Conservation (phyloP, 2,113 vertebrate genomes). For the Neolamprologus kungweensis region DNA sequence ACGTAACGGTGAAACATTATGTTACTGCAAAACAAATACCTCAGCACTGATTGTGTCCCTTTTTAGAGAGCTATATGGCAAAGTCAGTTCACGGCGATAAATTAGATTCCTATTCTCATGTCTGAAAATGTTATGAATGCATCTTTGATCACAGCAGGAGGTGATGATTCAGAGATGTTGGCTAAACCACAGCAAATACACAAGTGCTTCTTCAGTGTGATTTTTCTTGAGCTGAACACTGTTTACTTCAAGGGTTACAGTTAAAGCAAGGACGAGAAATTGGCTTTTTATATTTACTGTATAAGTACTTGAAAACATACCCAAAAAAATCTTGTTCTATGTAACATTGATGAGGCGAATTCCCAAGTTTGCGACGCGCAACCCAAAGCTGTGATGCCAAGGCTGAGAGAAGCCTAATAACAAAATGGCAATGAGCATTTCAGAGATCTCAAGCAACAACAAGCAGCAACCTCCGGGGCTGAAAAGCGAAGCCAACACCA, state of each 20-base stretch:
- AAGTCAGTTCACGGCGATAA: not conserved
- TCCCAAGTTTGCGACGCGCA: accelerated
- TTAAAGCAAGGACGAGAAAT: not conserved
- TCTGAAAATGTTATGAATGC: not conserved
- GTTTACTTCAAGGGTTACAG: not conserved
- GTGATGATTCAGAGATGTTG: not conserved
- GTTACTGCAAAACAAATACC: not conserved
- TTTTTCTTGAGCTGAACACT: not conserved
- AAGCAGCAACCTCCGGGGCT: not conserved
- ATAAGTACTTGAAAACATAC: not conserved
- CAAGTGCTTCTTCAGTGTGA: not conserved
- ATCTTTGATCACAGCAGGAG: not conserved
- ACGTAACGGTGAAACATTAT: not conserved
- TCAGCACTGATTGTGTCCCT: not conserved
- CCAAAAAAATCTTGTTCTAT: not conserved
- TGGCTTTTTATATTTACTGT: not conserved
- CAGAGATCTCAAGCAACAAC: not conserved
- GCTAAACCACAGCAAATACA: not conserved
- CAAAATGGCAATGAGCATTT: not conserved
- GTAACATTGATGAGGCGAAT: not conserved
- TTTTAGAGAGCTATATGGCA: not conserved
- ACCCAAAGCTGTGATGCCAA: not conserved
- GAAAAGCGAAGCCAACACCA: not conserved
- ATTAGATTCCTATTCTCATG: conserved; percentile 4
- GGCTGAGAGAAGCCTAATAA: not conserved